Conservation (phyloP, 2,113 vertebrate species). For the Engraulis encrasicolus region DNA sequence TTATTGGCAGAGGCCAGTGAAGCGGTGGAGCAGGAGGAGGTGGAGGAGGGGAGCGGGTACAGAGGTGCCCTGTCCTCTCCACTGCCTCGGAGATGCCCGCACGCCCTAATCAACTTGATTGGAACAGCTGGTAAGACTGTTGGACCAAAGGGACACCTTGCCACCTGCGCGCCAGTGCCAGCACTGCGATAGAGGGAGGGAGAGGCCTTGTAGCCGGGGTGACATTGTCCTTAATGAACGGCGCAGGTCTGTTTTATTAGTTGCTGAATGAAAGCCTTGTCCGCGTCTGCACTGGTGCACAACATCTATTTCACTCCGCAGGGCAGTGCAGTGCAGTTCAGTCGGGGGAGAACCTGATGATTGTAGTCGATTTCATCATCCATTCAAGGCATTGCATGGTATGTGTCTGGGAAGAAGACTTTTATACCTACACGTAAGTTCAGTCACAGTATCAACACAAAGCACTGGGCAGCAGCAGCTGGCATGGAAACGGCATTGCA, state of each 20-base stretch:
- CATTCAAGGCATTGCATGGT: not conserved
- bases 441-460: not conserved
- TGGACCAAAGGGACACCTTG: conserved; percentile 53
- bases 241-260: not conserved
- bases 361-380: not conserved
- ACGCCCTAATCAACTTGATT: conserved; percentile 58
- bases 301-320: not conserved
- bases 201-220: conserved; percentile 44
- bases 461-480: not conserved
- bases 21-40: conserved; percentile 13
- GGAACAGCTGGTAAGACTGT: conserved; percentile 57
- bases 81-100: conserved; percentile 54
- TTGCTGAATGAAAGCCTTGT: not conserved
- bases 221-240: conserved; percentile 50
- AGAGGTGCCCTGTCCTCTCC: conserved; percentile 60
- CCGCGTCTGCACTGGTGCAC: not conserved
- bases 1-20: conserved; percentile 29
- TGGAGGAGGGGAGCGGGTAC: too few species aligned
- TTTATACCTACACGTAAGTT: not conserved
- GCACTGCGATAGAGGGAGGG: conserved; percentile 39
- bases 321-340: too few species aligned
- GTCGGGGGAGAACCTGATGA: not conserved
- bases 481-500: not conserved
- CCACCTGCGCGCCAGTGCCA: conserved; percentile 50
- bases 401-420: not conserved